Evolutionary conservation across 2,113 vertebrate species (phyloP), one percentile per base, ranked within the genome.

Genomic region (Kryptolebias marmoratus): DNA sequence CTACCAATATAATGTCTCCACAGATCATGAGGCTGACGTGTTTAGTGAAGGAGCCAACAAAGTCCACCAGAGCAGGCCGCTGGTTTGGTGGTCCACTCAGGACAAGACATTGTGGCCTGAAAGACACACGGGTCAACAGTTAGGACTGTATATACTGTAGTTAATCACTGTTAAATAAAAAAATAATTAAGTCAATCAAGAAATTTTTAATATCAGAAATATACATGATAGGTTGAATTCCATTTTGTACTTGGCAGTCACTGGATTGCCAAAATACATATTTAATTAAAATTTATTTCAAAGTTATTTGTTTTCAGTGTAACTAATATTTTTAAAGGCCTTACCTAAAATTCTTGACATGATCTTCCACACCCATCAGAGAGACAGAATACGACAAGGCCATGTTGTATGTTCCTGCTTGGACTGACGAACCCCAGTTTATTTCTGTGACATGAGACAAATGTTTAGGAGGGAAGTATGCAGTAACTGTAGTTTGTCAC

Each of bases 271-370:
- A 42, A 10, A 42, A 42, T 8, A 42, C 8, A 36, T 36, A 36
- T 4, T 36, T 36, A 42, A 42, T 42, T 42, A 1, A 42, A 8
- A 42, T 42, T 42, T 42, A 42, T 7, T 36, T 36, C 36, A 36
- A 36, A 7, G 39, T 42, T 42, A 42, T 42, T 9, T 42, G 39
- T 42, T 42, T 42, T 42, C 39, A 42, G 10, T 22, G 4, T 10
- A 42, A 36, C 7, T 36, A 36, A 36, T 3, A 7, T 36, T 36
- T 36, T 5, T 42, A 42, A 10, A 2, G 7, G 11, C 9, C 61
- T 81, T 11, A 94, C 93, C 92, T 88, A 67, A 93, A 95, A 75
- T 95, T 95, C 71, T 95, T 95, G 16, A 95, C 89, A 0, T 95
- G 93, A 45, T 95, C 93, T 66, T 95, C 88, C 1, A 93, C 88